Conservation (phyloP, 1,140 invertebrate species). For the Rhyzopertha dominica region DNA sequence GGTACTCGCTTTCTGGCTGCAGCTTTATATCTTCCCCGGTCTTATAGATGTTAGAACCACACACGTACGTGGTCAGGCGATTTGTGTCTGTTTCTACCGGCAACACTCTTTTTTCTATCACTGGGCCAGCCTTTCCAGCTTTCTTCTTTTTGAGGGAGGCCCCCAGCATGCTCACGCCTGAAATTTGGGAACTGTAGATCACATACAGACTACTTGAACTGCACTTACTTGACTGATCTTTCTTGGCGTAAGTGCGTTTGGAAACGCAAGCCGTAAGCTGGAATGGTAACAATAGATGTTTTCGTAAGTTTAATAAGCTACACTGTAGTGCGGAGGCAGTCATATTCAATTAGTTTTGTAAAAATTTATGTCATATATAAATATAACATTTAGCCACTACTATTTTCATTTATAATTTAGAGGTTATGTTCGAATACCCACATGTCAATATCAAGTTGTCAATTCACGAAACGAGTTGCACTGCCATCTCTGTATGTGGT, state of each 20-base stretch:
- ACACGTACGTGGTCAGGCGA: conserved; percentile 75
- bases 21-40: conserved; percentile 78
- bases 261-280: no score
- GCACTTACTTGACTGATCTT: conserved; percentile 25
- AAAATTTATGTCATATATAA: no score
- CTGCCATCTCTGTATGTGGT: no score
- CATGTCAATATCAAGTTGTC: no score
- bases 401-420: no score
- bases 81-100: conserved; percentile 82
- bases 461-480: no score
- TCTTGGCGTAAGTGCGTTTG: conserved; percentile 27
- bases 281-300: no score
- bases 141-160: conserved; percentile 52
- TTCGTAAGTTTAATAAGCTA: no score
- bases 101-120: conserved; percentile 65
- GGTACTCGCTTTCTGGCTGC: conserved; percentile 83
- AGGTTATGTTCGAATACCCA: no score
- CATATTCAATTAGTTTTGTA: no score
- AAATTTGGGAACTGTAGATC: conserved; percentile 16
- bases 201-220: not conserved
- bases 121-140: conserved; percentile 50
- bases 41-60: conserved; percentile 77
- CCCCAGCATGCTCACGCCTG: conserved; percentile 36
- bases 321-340: no score
- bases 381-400: no score